These are phyloP conservation scores for Acholoe squamosa DNA, from an alignment of 2,888 invertebrate genomes.

Conservation along the genomic window DNA sequence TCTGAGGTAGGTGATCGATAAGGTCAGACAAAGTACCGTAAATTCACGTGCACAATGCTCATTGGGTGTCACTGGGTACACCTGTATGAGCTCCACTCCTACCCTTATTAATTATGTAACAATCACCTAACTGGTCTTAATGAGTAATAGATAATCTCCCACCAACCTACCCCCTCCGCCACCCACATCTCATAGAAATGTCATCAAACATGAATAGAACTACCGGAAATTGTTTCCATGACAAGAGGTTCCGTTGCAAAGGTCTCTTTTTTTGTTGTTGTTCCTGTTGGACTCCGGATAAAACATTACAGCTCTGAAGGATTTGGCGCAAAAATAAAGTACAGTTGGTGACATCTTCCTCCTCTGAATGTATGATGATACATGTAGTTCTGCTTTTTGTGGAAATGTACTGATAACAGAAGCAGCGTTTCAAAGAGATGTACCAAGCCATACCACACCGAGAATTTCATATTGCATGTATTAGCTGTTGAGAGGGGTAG, in stretches of 20 bases:
- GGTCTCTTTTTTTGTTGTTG: neutral
- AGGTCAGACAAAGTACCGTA: neutral
- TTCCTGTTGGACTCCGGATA: neutral
- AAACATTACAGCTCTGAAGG: too few species aligned
- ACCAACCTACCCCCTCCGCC: neutral
- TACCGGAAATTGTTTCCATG: conserved; percentile 33
- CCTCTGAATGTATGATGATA: too few species aligned
- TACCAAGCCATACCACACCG: too few species aligned
- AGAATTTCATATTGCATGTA: too few species aligned
- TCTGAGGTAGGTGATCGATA: neutral
- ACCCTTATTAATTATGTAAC: conserved; percentile 27
- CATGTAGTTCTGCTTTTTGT: too few species aligned
- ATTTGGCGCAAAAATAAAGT: too few species aligned
- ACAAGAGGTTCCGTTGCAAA: neutral
- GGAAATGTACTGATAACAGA: too few species aligned
- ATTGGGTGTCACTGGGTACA: neutral
- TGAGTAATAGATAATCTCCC: conserved; percentile 17
- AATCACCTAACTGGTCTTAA: conserved; percentile 17
- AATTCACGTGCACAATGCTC: neutral
- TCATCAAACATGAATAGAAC: neutral
- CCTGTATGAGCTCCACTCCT: neutral
- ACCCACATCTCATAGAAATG: neutral
- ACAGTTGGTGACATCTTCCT: too few species aligned
- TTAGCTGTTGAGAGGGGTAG: too few species aligned
- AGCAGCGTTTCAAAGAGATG: too few species aligned